Base-by-base conservation (phyloP, 2,113 vertebrate species). In the Hippocampus mohnikei region DNA sequence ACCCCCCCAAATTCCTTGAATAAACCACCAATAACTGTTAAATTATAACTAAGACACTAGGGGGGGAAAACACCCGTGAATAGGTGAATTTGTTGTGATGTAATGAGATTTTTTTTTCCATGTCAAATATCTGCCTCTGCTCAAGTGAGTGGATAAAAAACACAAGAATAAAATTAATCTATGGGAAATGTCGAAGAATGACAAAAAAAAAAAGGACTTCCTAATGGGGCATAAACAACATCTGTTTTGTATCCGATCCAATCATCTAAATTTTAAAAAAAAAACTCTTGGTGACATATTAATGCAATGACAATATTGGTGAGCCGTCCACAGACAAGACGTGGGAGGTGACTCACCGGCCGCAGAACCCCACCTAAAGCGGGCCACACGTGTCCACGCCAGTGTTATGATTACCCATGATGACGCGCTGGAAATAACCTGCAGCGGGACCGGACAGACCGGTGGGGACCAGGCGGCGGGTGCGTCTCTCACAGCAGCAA, bases 401-500 rank as follows among this genome's bases (percentile, higher is more conserved):
- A 58, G 11, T 75, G 71, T 81, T 62, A 77, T 81, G 79, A 73
- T 21, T 72, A 74, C 65, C 78, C 72, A 76, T 80, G 13, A 72
- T 70, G 68, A n/a, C 9, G 50, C n/a, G 62, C 72, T 72, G 59
- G 73, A 75, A 86, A 83, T 78, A 86, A 62, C 33, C 65, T 40
- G 52, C 58, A 56, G 21, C 21, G 21, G 52, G 52, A 53, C 8
- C 21, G 2, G 52, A 23, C 48, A 20, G 48, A 48, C 15, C 13
- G 48, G 7, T 8, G 20, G 50, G 21, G 15, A 13, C 18, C 48
- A 7, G 33, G 33, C 33, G 5, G 33, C 33, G 33, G 33, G 15
- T 18, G 25, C 27, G 40, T 52, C 61, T 58, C 75, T 93, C 93
- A 98, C 80, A 93, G 95, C 33, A 99, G 92, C 67, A 99, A 89